Percentiles rank a stretch among this genome's conserved stretches.
Conservation (phyloP, 1,140 invertebrate species). For the Spodoptera litura region DNA sequence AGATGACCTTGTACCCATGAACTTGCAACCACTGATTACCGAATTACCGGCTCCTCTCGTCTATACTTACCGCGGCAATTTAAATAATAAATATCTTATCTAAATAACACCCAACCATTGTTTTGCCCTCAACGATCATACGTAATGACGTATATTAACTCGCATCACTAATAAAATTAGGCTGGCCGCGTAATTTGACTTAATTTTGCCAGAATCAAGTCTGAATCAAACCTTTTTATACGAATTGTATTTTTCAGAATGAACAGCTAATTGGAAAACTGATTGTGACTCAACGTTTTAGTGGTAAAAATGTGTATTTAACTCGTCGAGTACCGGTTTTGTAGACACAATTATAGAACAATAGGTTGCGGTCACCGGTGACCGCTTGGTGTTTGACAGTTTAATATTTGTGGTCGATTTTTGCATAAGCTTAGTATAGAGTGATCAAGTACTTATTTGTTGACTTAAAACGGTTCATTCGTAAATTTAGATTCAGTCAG, state of each 20-base stretch:
- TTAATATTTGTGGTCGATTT: too few species aligned
- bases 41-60: slow-evolving; percentile 76
- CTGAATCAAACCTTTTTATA: slow-evolving; percentile 73
- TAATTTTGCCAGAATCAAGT: slow-evolving; percentile 79
- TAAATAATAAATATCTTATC: slow-evolving; percentile 85
- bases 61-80: slow-evolving; percentile 83
- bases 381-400: too few species aligned
- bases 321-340: too few species aligned
- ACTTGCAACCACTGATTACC: slow-evolving; percentile 81
- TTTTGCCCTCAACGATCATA: slow-evolving; percentile 66
- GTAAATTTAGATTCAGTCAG: too few species aligned
- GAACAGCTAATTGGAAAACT: slow-evolving; percentile 47
- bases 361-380: too few species aligned
- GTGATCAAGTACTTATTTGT: too few species aligned
- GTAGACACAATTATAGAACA: too few species aligned
- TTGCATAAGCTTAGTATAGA: too few species aligned
- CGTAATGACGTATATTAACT: slow-evolving; percentile 80
- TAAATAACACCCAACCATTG: slow-evolving; percentile 80
- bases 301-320: not conserved
- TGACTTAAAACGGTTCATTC: too few species aligned
- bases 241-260: slow-evolving; percentile 61
- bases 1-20: slow-evolving; percentile 75
- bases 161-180: slow-evolving; percentile 83
- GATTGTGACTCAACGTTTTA: slow-evolving; percentile 35
- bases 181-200: slow-evolving; percentile 75